Percentiles rank a stretch among this genome's conserved stretches.
Conservation (phyloP, 2,888 invertebrate species). For the Drosophila neonasuta region DNA sequence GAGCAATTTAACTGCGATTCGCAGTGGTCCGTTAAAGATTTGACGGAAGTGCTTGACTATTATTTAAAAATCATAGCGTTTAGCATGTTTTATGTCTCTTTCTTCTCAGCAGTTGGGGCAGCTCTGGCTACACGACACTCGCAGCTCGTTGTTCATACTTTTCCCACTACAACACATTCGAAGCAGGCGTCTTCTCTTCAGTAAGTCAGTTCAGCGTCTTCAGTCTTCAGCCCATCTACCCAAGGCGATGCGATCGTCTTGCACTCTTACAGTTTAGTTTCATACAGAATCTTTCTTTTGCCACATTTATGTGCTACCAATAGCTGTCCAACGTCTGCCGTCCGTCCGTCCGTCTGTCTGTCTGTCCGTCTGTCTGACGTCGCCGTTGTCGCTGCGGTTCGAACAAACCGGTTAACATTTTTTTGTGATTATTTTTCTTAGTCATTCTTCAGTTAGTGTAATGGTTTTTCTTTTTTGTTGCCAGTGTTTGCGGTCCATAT, state of each 20-base stretch:
- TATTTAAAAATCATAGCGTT: conserved; percentile 40
- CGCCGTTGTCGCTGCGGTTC: conserved; percentile 64
- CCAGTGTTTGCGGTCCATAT: conserved; percentile 50
- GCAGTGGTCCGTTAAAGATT: conserved; percentile 29
- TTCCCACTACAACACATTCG: conserved; percentile 37
- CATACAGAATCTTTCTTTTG: conserved; percentile 67
- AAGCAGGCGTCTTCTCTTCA: background rate
- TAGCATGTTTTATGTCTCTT: conserved; percentile 35
- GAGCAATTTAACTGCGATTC: conserved; percentile 35
- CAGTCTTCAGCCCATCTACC: background rate
- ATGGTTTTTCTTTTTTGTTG: conserved; percentile 48
- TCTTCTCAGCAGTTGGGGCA: conserved; percentile 2
- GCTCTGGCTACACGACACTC: background rate
- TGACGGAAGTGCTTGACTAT: conserved; percentile 54
- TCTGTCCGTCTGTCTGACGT: conserved; percentile 28
- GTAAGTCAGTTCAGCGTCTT: background rate
- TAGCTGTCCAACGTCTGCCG: conserved; percentile 27
- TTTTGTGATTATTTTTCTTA: conserved; percentile 73
- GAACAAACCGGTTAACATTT: conserved; percentile 71
- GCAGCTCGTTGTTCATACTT: conserved; percentile 8
- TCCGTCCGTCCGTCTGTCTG: background rate
- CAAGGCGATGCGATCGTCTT: conserved; percentile 5
- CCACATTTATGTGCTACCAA: conserved; percentile 56
- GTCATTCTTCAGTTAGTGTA: conserved; percentile 70
- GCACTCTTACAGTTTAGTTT: conserved; percentile 61